Base-by-base conservation (phyloP, 1,140 invertebrate genomes). In the Coenobita brevimanus region DNA sequence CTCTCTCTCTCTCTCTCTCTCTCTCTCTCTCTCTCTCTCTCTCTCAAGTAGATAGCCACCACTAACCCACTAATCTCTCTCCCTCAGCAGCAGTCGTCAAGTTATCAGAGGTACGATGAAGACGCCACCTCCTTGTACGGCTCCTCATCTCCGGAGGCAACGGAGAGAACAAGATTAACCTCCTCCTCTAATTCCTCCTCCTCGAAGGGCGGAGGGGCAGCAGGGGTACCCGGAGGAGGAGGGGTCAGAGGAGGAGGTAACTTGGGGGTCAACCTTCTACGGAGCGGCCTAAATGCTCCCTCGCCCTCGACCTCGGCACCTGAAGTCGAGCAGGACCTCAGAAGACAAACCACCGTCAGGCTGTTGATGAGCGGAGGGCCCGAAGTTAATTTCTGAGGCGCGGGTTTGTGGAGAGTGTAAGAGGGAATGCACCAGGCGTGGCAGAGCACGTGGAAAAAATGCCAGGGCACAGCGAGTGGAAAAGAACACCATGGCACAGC, bases 141-240 rank as follows among this genome's bases (percentile, higher is more conserved):
- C 38, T 83, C 89, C 10, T 82, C 89, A 15, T 89, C 89, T 17
- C 89, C 89, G 3, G 89, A 89, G 54, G 78, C 80, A 3, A 89
- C 83, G 17, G 89, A 89, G 36, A 84, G 82, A 38, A 89, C 89
- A 1, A 79, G 89, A 30, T 78, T 89, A 15, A 89, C 89, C 41
- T 78, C 82, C 41, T 82, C 80, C 62, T 82, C 80, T 41, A 82
- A 82, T 41, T 69, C 80, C 62, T 82, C 80, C n/a, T 60, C 78
- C 79, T 82, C 80, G 1, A 82, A 71, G 67, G 60, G 80, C 33
- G 79, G 79, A 1, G 80, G 80, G 30, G 80, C 21, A 13, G 80
- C 17, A 46, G 80, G 27, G 10, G 21, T 24, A 6, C 8, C 43
- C 24, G 50, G 76, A 1, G 50, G 76, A 8, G 64, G 64, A 43